phyloP scores from a whole-genome alignment of 2,113 vertebrate genomes.

The Callithrix jacchus region DNA sequence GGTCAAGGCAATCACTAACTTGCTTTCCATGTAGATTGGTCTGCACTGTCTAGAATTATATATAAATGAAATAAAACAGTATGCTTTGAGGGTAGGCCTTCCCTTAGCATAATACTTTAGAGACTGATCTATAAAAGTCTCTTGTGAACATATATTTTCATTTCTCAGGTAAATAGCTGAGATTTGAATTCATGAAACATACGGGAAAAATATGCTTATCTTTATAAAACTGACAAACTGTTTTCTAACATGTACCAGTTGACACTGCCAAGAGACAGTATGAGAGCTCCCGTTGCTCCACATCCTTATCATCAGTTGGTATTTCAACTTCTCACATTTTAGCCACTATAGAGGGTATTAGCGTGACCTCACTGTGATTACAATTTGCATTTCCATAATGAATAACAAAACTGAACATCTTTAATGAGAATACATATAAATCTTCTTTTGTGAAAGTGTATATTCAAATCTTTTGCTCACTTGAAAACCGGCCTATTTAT shows the following conservation, averaged over 20 bases:
- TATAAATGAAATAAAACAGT: neutral
- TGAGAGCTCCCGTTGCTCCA: neutral
- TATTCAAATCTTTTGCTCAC: neutral
- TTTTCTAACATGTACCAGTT: neutral
- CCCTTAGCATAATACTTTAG: neutral
- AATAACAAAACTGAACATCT: conserved; percentile 10
- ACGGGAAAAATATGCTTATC: neutral
- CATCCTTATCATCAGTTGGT: neutral
- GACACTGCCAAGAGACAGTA: neutral
- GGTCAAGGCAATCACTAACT: neutral
- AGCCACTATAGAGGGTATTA: neutral
- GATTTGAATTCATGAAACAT: neutral
- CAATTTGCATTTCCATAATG: neutral
- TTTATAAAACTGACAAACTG: neutral
- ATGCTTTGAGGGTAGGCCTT: neutral
- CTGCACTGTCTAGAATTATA: neutral
- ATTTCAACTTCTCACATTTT: neutral
- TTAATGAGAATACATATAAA: neutral
- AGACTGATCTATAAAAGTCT: neutral
- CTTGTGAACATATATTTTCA: neutral
- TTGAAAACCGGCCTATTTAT: neutral
- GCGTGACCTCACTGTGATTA: neutral
- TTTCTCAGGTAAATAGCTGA: neutral
- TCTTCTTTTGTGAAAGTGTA: neutral
- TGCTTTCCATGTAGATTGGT: neutral